Evolutionary conservation across 2,888 invertebrate genomes (phyloP), one percentile per base, ranked within the genome.

Genomic region (Lycocerus yunnanus): DNA sequence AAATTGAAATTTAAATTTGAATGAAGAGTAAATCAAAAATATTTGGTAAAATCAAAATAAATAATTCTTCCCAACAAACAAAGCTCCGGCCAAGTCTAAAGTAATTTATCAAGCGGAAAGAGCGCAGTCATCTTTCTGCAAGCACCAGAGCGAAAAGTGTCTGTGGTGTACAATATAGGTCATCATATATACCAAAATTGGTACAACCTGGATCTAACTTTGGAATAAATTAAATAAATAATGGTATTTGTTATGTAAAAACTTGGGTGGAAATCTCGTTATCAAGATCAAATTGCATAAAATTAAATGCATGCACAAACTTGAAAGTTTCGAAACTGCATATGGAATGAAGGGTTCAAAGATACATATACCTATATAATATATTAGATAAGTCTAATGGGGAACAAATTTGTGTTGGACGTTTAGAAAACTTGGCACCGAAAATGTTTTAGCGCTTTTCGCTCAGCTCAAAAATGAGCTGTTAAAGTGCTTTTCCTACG

Each of bases 41-140:
- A 15, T 20, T 60, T 61, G 24, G 24, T 69, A 58, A 60, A 21
- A 21, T 18, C 18, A 71, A 76, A 73, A 71, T 72, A 71, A 75
- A 65, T 75, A 77, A 75, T 77, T 73, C 61, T 59, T 68, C 60
- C 60, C 68, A 68, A 68, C 70, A 74, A 75, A 76, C 78, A 78
- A 76, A 78, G 74, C 76, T 74, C 72, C 71, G 72, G 72, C 72
- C 71, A 76, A 78, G 70, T 78, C 73, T 69, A 72, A 66, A 69
- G 78, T 73, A 78, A 78, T 78, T 78, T 77, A 78, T 78, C 78
- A 78, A 74, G 75, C 73, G 74, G 61, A 75, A 78, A 78, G 73
- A 74, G 74, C 74, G 67, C 70, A 77, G 77, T 77, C 76, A 72
- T 77, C 77, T 71, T 69, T 70, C 74, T 75, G 74, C 66, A 76